Evolutionary conservation across 2,113 vertebrate species (phyloP), one percentile per base, ranked within the genome.

Genomic region (Struthidea cinerea): DNA sequence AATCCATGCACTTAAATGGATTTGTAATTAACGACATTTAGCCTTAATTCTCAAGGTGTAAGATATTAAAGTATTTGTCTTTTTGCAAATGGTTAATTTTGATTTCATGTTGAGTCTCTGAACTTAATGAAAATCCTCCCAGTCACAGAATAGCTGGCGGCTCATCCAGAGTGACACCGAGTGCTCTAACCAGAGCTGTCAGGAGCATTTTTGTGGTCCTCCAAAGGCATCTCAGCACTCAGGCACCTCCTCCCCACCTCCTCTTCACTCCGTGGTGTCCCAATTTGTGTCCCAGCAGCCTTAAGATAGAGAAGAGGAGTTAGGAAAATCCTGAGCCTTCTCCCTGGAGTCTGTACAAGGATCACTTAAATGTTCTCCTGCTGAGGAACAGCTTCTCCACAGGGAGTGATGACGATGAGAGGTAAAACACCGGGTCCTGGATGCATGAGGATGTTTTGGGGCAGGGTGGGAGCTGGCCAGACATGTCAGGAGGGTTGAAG

Each of bases 141-240:
- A 46, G 53, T 26, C 53, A 22, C 33, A 16, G 33, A 55, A 65
- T 16, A 16, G 17, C 80, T 75, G 17, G 11, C 0, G 0, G 53
- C 67, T 94, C 2, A 1, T 33, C 81, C 53, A 6, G 22, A 47
- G 47, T 28, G 61, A 42, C 1, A 3, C 21, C 0, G 0, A 71
- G 26, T 13, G 16, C 71, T 86, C 42, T 53, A 33, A 80, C 13
- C 33, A 27, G 82, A 44, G 50, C 57, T 79, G 78, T 12, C 67
- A 46, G 61, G 52, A 93, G 22, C 6, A 60, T 46, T 96, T 85
- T 7, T 49, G 22, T 57, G 33, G 41, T 85, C 3, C 63, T 79
- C 27, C 44, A 42, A 5, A 59, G 64, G 9, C 61, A 52, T 22
- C 42, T 76, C 59, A 80, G 65, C 18, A 8, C 14, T 33, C 26